These are phyloP conservation scores for Orthosia cruda DNA, from an alignment of 2,888 invertebrate species.

Conservation along the genomic window DNA sequence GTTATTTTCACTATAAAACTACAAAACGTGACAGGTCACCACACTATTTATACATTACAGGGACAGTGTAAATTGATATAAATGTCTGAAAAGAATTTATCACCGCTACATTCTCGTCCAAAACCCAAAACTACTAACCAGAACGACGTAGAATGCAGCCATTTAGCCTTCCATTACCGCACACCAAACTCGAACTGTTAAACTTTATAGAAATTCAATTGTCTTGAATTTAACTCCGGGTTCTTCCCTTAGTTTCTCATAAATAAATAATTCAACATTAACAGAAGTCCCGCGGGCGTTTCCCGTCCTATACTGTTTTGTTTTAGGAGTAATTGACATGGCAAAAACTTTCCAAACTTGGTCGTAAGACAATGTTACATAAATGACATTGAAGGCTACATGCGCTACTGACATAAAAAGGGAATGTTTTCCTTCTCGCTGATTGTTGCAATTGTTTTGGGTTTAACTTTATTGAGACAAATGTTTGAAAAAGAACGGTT, in stretches of 20 bases:
- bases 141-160: slow-evolving; percentile 28
- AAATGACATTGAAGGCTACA: slow-evolving; percentile 27
- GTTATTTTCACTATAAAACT: slow-evolving; percentile 51
- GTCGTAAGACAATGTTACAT: slow-evolving; percentile 31
- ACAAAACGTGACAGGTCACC: slow-evolving; percentile 21
- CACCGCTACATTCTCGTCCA: slow-evolving; percentile 26
- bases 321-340: slow-evolving; percentile 35
- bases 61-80: slow-evolving; percentile 50
- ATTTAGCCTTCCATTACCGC: slow-evolving; percentile 49
- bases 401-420: slow-evolving; percentile 20
- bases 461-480: slow-evolving; percentile 19
- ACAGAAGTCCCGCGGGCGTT: slow-evolving; percentile 31
- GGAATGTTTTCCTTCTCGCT: slow-evolving; percentile 7
- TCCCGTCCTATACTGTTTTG: slow-evolving; percentile 32
- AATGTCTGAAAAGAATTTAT: slow-evolving; percentile 54
- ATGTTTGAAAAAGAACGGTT: slow-evolving; percentile 18
- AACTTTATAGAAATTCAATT: slow-evolving; percentile 66
- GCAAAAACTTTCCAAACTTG: slow-evolving; percentile 34
- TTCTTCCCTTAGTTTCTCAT: slow-evolving; percentile 49
- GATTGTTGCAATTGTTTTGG: slow-evolving; percentile 29
- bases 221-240: slow-evolving; percentile 52
- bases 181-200: slow-evolving; percentile 45
- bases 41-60: slow-evolving; percentile 48
- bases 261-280: slow-evolving; percentile 64
- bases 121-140: slow-evolving; percentile 41